Evolutionary conservation across 2,888 invertebrate genomes (phyloP), one percentile per base, ranked within the genome.

Genomic region (Uropetala carovei): DNA sequence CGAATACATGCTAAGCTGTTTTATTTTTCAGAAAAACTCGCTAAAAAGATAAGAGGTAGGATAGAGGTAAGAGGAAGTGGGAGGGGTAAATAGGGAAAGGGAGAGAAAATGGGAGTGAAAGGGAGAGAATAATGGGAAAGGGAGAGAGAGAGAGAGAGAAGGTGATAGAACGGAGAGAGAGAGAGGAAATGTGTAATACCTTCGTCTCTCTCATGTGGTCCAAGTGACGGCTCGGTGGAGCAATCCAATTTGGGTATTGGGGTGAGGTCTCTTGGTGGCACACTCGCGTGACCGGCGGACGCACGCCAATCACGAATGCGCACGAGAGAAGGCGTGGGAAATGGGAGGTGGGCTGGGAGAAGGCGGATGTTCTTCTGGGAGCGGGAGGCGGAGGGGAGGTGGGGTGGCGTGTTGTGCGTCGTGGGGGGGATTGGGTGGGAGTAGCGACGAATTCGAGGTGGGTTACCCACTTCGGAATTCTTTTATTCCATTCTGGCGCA

Each of bases 301-400:
- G 75, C 75, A 75, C 27, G 75, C 75, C 75, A 75, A 75, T 75
- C 75, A 75, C 75, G 75, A 75, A 68, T 68, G 68, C n/a, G 68
- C 68, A 68, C 68, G 68, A 68, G 68, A 68, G 68, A 68, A 22
- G 68, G 68, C 18, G 5, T 5, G 22, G 9, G 22, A 18, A 8
- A 8, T n/a, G 22, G 4, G 7, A n/a, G 64, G n/a, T 68, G 7
- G 68, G 22, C 10, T n/a, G 68, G 43, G 11, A 11, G 22, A 11
- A 7, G 10, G n/a, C 8, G 68, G 22, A n/a, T n/a, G 14, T 43
- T 43, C 43, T 43, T 43, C 43, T 43, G 43, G 43, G 43, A 43
- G 43, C 43, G 43, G 43, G 43, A 43, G 43, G 43, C n/a, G 43
- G 43, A 43, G 43, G 43, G 5, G 43, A 43, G 43, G 43, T 43